Conservation (phyloP, 2,797 vertebrate genomes). For the Enteromius argenteus region DNA sequence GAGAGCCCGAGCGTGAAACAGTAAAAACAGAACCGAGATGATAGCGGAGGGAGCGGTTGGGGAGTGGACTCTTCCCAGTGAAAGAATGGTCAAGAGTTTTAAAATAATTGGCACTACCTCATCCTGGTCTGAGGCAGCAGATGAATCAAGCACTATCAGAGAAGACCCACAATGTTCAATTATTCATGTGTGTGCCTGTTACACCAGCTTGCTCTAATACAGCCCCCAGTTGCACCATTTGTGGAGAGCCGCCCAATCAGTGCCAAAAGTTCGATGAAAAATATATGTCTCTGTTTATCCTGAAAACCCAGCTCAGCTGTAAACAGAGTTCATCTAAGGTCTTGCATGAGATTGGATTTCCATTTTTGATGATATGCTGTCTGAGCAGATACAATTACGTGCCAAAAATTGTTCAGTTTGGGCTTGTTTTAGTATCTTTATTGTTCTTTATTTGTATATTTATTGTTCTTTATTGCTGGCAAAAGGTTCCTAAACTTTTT, state of each 20-base stretch:
- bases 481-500: neutral
- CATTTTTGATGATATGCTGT: conserved; percentile 35
- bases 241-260: conserved; percentile 35
- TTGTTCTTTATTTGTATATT: too few species aligned
- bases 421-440: neutral
- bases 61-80: conserved; percentile 39
- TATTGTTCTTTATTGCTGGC: neutral
- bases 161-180: conserved; percentile 51
- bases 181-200: conserved; percentile 54
- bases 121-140: conserved; percentile 42
- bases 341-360: conserved; percentile 19
- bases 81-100: conserved; percentile 49
- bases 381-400: neutral
- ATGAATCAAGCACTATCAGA: conserved; percentile 60
- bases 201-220: conserved; percentile 50
- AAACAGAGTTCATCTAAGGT: conserved; percentile 25
- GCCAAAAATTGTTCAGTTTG: neutral
- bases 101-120: conserved; percentile 73
- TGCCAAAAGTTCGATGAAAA: conserved; percentile 41
- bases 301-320: conserved; percentile 8
- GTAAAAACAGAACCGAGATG: conserved; percentile 47
- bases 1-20: conserved; percentile 66
- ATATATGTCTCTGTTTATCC: conserved; percentile 41
- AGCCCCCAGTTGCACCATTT: conserved; percentile 52
- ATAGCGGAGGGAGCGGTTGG: conserved; percentile 28